Evolutionary conservation across 92 coral and sea anemone genomes (phyloP).

Genomic region (Palythoa grandis): DNA sequence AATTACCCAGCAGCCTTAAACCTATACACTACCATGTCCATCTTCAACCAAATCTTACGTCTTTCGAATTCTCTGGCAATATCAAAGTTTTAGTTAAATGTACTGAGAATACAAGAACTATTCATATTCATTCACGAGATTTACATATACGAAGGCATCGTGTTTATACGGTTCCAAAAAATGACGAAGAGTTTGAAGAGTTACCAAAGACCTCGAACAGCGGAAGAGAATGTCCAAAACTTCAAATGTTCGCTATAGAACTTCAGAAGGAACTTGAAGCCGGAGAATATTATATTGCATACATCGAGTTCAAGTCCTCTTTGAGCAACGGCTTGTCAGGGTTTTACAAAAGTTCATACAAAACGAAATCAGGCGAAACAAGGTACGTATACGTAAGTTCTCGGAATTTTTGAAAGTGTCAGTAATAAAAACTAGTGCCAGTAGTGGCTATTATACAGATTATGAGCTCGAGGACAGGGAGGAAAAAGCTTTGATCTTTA

Average conservation of each 20-base stretch:
- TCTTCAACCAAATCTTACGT: conserved; percentile 77
- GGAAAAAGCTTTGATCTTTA: too few species aligned
- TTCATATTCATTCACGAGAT: conserved; percentile 74
- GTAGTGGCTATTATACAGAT: too few species aligned
- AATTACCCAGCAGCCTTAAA: conserved; percentile 69
- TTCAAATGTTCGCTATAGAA: conserved; percentile 66
- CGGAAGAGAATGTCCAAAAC: conserved; percentile 44
- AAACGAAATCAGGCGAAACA: conserved; percentile 60
- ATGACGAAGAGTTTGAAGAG: conserved; percentile 2
- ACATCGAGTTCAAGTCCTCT: conserved; percentile 58
- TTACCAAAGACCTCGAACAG: conserved; percentile 11
- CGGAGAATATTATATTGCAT: conserved; percentile 55
- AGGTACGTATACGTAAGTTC: conserved; percentile 67
- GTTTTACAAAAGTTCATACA: conserved; percentile 88
- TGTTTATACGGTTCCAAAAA: conserved; percentile 27
- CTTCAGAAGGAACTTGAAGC: conserved; percentile 52
- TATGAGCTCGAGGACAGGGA: too few species aligned
- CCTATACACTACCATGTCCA: conserved; percentile 73
- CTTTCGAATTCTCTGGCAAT: conserved; percentile 76
- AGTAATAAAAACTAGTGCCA: too few species aligned
- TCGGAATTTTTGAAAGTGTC: background rate
- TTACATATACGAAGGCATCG: conserved; percentile 27
- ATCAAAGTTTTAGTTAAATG: conserved; percentile 65
- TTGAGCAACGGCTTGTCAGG: conserved; percentile 78
- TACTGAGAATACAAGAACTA: conserved; percentile 56